Conservation (phyloP, 2,797 vertebrate species). For the Falco columbarius region DNA sequence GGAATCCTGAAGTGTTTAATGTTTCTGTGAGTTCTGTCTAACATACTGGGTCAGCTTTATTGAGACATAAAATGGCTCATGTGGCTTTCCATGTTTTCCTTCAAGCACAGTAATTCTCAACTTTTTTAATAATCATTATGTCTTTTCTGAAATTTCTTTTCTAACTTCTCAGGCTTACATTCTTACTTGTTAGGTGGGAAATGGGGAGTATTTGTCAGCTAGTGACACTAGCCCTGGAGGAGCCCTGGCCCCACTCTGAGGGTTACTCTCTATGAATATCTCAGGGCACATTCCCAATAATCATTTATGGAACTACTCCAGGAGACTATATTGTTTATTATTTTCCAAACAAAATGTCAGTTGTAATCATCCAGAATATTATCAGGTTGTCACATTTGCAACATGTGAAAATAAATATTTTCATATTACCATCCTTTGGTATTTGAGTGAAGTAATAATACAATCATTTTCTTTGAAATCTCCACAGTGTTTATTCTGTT, state of each 20-base stretch:
- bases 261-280: neutral
- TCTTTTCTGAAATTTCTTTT: neutral
- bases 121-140: neutral
- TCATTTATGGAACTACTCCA: neutral
- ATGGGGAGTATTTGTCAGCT: neutral
- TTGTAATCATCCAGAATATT: neutral
- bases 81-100: neutral
- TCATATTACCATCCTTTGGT: neutral
- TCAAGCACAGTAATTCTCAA: neutral
- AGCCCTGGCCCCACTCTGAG: neutral
- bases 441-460: neutral
- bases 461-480: neutral
- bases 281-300: neutral
- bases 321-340: neutral
- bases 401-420: neutral
- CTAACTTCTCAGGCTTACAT: neutral
- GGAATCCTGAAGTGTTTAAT: neutral
- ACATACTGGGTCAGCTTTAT: neutral
- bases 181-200: neutral
- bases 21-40: neutral
- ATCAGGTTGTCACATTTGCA: constrained; percentile 2
- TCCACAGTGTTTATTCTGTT: neutral
- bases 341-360: constrained; percentile 17
- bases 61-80: neutral
- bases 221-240: neutral